Base-by-base conservation (phyloP, 2,113 vertebrate genomes). In the Pterophyllum scalare region DNA sequence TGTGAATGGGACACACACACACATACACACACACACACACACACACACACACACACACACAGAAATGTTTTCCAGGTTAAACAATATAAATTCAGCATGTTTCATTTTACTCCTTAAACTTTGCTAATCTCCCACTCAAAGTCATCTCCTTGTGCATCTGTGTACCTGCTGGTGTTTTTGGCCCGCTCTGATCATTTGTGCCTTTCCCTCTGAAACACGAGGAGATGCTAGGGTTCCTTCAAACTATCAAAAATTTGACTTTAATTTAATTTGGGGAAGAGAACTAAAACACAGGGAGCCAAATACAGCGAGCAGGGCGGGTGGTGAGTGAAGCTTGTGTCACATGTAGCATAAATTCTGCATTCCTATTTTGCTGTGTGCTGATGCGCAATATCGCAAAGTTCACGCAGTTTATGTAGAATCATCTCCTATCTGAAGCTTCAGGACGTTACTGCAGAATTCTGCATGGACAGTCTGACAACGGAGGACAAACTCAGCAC, bases 61-160 rank as follows among this genome's bases (percentile, higher is more conserved):
- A 52, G 14, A 3, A 1, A 77, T 82, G 91, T 60, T 77, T 40
- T 64, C 26, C 65, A 85, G 54, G 57, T 84, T 85, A 77, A 81
- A 60, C 14, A 17, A 67, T 1, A 19, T 10, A 19, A 67, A 38
- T 1, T 7, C 40, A 52, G 13, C 12, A 40, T 1, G 46, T 17
- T 6, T 49, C 46, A 17, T 49, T 14, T 49, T 46, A 46, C 15
- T 2, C 43, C 14, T 31, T 31, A 46, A 46, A 46, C 4, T 46
- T 46, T 12, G 3, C 12, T 15, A 12, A 46, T 15, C 14, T 5
- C 14, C 3, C 43, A 3, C 14, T 46, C 43, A 46, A 46, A 15
- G 43, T 46, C 43, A 43, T 43, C 40, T 43, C 40, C 12, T 4
- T 4, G 40, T 43, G 40, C 1, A 43, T 13, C 40, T 43, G 9